Base-by-base conservation (phyloP, 2,113 vertebrate genomes). In the Picathartes gymnocephalus region DNA sequence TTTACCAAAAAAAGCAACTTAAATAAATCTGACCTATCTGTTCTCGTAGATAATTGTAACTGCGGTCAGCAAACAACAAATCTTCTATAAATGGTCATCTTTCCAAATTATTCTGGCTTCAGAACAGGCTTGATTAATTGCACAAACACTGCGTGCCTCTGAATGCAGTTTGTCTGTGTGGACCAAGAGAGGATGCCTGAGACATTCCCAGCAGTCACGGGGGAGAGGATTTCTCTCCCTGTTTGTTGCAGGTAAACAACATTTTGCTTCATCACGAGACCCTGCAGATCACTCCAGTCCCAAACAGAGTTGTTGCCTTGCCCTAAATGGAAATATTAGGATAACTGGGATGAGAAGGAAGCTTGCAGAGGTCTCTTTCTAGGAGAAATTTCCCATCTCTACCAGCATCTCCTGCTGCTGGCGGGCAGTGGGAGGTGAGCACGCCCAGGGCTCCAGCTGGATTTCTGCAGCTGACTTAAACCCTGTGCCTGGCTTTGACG, bases 21-120 rank as follows among this genome's bases (percentile, higher is more conserved):
- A 71, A 95, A 93, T 92, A 96, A 94, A 47, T 47, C 69, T 94
- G 85, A 92, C 82, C 92, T 81, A 68, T 58, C 39, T 68, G 72
- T 88, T 87, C 82, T 50, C 56, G 22, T 45, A 31, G 51, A 84
- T 94, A 92, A 92, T 71, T 33, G 30, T 93, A 90, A 96, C 58
- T 76, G 64, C 4, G 70, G 85, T 84, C 89, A 97, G 83, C 9
- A 6, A 88, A 93, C 77, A 96, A 96, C 78, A 94, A 95, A 72
- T 89, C 86, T 81, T 86, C 96, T 93, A 96, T 91, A 96, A 97
- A 97, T 94, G 96, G 40, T 90, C 90, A 96, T 94, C 92, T 94
- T 69, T 79, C 88, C 90, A 95, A 96, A 92, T 95, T 92, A 65
- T 58, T 3, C 72, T 92, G 92, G 53, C 88, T 84, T 90, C 77